Percentiles rank a stretch among this genome's conserved stretches.
These are phyloP conservation scores for Trematomus loennbergii DNA, from an alignment of 2,113 vertebrate genomes.

Conservation along the genomic window DNA sequence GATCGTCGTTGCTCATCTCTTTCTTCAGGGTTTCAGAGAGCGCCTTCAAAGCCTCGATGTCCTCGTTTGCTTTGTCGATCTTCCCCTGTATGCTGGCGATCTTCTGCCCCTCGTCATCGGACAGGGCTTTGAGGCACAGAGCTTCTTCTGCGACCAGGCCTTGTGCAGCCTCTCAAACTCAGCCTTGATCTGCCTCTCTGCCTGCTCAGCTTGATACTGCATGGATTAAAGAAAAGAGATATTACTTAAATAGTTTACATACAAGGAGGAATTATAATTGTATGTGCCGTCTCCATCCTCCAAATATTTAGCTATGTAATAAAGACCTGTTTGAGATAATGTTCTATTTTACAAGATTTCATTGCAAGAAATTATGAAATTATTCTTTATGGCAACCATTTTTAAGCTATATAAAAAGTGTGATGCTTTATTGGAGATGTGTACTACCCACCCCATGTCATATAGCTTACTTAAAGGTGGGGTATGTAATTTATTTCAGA, in stretches of 20 bases:
- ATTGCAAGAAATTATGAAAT: no score
- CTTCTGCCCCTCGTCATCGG: slow-evolving; percentile 75
- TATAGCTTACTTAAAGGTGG: no score
- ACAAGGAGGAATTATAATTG: neutral
- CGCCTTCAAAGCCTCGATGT: slow-evolving; percentile 54
- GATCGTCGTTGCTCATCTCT: slow-evolving; percentile 79
- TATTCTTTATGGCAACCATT: no score
- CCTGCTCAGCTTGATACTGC: slow-evolving; percentile 75
- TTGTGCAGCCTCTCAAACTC: slow-evolving; percentile 78
- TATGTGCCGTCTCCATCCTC: no score
- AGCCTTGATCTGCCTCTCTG: slow-evolving; percentile 73
- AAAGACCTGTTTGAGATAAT: no score
- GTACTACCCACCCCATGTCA: no score
- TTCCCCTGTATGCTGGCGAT: slow-evolving; percentile 25
- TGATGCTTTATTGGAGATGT: no score
- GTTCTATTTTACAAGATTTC: no score
- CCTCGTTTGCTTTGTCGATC: slow-evolving; percentile 39
- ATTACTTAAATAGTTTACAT: neutral
- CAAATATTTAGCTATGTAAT: no score
- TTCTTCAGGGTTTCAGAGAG: slow-evolving; percentile 70
- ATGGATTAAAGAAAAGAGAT: neutral
- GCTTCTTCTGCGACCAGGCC: slow-evolving; percentile 67
- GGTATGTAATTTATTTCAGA: no score
- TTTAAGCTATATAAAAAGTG: no score
- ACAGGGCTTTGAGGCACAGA: slow-evolving; percentile 65